A percentile compares a stretch with the other conserved stretches of the same genome.
Conservation (phyloP, 2,797 vertebrate genomes). For the Schizothorax lantsangensis region DNA sequence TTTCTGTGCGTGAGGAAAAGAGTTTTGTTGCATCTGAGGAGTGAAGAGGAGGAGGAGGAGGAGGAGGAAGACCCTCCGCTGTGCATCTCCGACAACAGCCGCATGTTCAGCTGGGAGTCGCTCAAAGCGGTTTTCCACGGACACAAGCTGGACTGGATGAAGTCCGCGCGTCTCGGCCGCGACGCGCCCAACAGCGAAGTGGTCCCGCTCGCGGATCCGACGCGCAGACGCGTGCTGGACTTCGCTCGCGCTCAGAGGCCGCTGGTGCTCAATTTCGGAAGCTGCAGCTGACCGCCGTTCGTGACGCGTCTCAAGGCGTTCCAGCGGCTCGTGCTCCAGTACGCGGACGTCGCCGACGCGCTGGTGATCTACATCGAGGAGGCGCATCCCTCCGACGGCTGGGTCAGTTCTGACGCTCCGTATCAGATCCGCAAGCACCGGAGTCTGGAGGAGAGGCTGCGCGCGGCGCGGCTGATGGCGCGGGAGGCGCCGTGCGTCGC, state of each 20-base stretch:
- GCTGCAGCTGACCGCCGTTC: slow-evolving; percentile 99
- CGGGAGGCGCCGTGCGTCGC: slow-evolving; percentile 86
- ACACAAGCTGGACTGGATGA: slow-evolving; percentile 94
- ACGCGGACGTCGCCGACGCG: slow-evolving; percentile 90
- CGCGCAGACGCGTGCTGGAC: slow-evolving; percentile 85
- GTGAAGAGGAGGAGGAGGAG: slow-evolving; percentile 50
- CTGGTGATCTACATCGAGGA: slow-evolving; percentile 97
- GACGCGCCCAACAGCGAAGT: slow-evolving; percentile 93
- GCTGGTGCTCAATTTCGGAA: slow-evolving; percentile 96
- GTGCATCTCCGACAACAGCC: slow-evolving; percentile 93
- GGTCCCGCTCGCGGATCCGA: slow-evolving; percentile 84
- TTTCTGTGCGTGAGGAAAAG: slow-evolving; percentile 93
- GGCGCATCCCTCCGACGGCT: slow-evolving; percentile 96
- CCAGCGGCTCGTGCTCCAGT: slow-evolving; percentile 86
- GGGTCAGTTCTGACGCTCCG: slow-evolving; percentile 94
- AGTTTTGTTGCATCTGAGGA: slow-evolving; percentile 78
- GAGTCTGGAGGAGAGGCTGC: slow-evolving; percentile 90
- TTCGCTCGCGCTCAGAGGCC: slow-evolving; percentile 87
- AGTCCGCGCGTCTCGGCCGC: slow-evolving; percentile 89
- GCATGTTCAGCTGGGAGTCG: slow-evolving; percentile 92
- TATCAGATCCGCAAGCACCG: slow-evolving; percentile 93
- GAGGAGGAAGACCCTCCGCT: slow-evolving; percentile 84
- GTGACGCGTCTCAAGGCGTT: slow-evolving; percentile 96
- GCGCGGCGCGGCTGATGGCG: slow-evolving; percentile 88
- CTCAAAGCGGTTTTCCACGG: slow-evolving; percentile 96